These are phyloP conservation scores for Anabacerthia variegaticeps DNA, from an alignment of 2,797 vertebrate species.

Conservation along the genomic window DNA sequence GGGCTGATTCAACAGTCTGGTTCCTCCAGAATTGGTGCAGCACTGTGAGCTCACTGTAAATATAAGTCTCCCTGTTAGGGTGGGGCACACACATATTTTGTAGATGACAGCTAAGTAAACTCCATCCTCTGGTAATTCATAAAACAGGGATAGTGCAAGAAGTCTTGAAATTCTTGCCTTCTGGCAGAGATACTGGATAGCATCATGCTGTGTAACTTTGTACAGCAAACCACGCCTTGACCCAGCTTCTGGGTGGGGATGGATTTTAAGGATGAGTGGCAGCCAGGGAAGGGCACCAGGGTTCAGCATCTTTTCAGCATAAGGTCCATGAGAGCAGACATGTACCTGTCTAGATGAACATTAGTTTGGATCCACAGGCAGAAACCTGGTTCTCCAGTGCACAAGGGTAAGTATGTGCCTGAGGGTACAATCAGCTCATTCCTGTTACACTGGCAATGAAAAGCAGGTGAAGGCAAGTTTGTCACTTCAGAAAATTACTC, in stretches of 20 bases:
- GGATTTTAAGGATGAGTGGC: background rate
- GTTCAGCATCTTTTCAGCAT: background rate
- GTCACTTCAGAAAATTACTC: background rate
- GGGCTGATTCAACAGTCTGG: background rate
- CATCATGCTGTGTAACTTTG: background rate
- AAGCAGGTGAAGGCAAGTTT: background rate
- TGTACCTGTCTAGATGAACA: background rate
- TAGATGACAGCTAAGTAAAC: background rate
- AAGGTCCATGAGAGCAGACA: background rate
- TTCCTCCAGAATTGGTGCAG: background rate
- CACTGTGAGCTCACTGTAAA: background rate
- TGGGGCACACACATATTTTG: constrained; percentile 7
- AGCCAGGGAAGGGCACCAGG: background rate
- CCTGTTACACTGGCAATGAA: background rate
- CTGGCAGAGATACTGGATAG: background rate
- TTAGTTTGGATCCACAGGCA: background rate
- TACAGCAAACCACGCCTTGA: background rate
- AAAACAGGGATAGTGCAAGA: background rate
- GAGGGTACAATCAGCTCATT: background rate
- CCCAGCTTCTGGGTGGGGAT: background rate
- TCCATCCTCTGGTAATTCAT: background rate
- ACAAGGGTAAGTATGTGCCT: background rate
- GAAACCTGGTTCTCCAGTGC: background rate
- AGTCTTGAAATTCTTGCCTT: background rate
- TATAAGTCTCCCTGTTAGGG: background rate